Base-by-base conservation (phyloP, 2,113 vertebrate species). In the Dicentrarchus labrax region DNA sequence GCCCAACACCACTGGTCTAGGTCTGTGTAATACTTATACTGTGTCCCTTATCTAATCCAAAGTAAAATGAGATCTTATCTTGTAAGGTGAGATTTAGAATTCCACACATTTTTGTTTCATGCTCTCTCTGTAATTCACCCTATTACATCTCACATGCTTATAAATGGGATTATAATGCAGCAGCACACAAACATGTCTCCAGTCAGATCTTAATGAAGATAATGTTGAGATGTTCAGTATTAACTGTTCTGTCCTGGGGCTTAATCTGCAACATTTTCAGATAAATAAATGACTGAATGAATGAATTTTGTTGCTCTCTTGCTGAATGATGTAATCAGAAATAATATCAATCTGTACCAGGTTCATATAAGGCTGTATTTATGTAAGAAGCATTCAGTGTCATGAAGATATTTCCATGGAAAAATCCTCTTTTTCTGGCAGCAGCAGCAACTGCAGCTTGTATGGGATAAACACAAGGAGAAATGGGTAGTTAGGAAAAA, bases 111-210 rank as follows among this genome's bases (percentile, higher is more conserved):
- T 48, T 48, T 48, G 57, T 66, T 78, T 69, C 30, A 30, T 30
- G 30, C 30, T 30, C 30, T 30, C 64, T 57, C 57, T 72, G 61
- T 72, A 57, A 80, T 86, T 77, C 79, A 86, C 69, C 74, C 22
- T 43, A 72, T 39, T 64, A 64, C 39, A 59, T 80, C 22, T 69
- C 47, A 50, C 62, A 39, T 76, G 85, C 71, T 80, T 77, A n/a
- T 67, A 72, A 87, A 88, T 65, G n/a, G 24, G 83, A 89, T 84
- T 77, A 74, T 50, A 72, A 69, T 62, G 66, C 75, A 80, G 53
- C 53, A 48, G 39, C 76, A 57, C 51, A 56, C 72, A 48, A 6
- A 13, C 43, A 30, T 36, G 16, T 41, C 30, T 19, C 7, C 38
- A 45, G 65, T 53, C 48, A 36, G 72, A 72, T 72, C 38, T 57